Evolutionary conservation across 2,888 invertebrate species (phyloP).

Genomic region (Rhabditoides inermis): DNA sequence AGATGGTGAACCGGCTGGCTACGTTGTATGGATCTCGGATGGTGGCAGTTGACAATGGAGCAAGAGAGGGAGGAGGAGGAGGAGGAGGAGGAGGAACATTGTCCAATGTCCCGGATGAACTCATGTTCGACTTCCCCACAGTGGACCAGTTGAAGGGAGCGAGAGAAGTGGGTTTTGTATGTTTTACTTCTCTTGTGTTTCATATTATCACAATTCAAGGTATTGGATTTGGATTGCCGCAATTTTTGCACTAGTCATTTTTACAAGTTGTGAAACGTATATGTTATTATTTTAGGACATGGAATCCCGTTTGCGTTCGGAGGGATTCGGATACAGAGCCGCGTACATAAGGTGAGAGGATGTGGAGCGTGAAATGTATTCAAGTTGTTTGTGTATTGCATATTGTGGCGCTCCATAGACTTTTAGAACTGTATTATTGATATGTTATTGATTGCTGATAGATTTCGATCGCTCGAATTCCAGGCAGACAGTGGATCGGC

Average conservation of each 20-base stretch:
- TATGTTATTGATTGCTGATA: too few species aligned
- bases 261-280: too few species aligned
- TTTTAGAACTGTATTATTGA: too few species aligned
- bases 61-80: too few species aligned
- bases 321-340: slow-evolving; percentile 67
- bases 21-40: slow-evolving; percentile 71
- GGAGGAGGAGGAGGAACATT: slow-evolving; percentile 4
- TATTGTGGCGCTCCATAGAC: neutral
- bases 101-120: neutral
- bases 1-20: slow-evolving; percentile 66
- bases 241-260: slow-evolving; percentile 3
- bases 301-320: slow-evolving; percentile 59
- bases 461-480: too few species aligned
- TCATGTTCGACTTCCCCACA: neutral
- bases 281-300: too few species aligned
- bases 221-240: neutral
- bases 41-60: too few species aligned
- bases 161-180: too few species aligned
- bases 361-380: slow-evolving; percentile 51
- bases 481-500: slow-evolving; percentile 56
- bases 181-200: too few species aligned
- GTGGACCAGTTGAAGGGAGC: too few species aligned
- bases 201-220: too few species aligned
- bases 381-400: neutral
- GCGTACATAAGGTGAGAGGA: slow-evolving; percentile 75